phyloP scores from a whole-genome alignment of 2,797 vertebrate species.

The Cryptoblepharus egeriae region DNA sequence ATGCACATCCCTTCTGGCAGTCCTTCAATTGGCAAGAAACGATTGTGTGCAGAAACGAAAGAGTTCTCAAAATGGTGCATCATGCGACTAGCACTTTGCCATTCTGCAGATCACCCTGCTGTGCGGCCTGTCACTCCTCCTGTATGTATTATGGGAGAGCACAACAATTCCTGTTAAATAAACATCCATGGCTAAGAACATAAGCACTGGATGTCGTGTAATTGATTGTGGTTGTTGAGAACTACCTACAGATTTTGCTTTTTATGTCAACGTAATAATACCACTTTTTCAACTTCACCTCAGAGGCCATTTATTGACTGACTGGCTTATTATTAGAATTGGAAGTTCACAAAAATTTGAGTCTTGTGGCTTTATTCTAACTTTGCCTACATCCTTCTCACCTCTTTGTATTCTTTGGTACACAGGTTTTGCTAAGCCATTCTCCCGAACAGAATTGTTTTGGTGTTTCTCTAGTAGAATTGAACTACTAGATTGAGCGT shows the following conservation, averaged over 20 bases:
- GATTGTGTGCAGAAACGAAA: neutral
- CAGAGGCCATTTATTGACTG: neutral
- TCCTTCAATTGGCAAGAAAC: neutral
- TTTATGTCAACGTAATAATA: neutral
- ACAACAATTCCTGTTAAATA: slow-evolving; percentile 12
- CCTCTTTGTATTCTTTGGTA: neutral
- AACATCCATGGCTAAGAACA: neutral
- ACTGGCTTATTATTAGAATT: neutral
- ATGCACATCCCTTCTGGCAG: neutral
- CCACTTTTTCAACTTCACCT: neutral
- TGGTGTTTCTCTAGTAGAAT: too few relatives aligned
- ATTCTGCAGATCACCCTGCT: rapidly evolving
- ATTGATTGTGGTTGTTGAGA: neutral
- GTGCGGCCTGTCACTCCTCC: neutral
- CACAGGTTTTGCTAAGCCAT: neutral
- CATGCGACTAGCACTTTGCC: neutral
- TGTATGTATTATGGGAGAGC: neutral
- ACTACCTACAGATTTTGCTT: neutral
- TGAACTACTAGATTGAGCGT: too few relatives aligned
- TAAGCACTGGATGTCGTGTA: neutral
- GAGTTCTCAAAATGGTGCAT: neutral
- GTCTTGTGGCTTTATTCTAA: neutral
- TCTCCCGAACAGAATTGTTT: neutral
- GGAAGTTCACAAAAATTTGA: neutral
- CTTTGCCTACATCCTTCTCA: neutral